Conservation (phyloP, 2,888 invertebrate genomes). For the Zaprionus lineosus region DNA sequence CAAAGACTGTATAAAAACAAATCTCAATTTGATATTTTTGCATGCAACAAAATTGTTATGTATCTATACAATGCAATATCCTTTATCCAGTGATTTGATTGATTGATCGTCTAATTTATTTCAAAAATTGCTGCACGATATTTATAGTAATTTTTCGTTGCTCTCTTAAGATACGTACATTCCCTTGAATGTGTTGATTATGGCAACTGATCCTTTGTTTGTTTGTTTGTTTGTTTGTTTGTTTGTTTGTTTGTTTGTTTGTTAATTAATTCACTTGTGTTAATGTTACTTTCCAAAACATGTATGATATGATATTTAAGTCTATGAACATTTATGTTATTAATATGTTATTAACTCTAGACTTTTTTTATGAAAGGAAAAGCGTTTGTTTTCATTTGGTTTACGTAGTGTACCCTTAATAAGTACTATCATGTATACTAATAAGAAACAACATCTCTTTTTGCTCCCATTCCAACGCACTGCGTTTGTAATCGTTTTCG, state of each 20-base stretch:
- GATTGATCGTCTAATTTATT: too few species aligned
- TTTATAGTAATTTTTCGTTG: too few species aligned
- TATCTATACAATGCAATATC: slow-evolving; percentile 3
- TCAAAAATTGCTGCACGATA: slow-evolving; percentile 63
- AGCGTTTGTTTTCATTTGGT: slow-evolving; percentile 6
- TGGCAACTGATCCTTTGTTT: too few species aligned
- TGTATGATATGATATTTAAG: too few species aligned
- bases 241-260: too few species aligned
- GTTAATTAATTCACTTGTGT: too few species aligned
- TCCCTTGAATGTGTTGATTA: too few species aligned
- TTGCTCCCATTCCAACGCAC: slow-evolving; percentile 48
- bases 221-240: too few species aligned
- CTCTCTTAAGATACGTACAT: too few species aligned
- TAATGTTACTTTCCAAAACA: too few species aligned
- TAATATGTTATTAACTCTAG: too few species aligned
- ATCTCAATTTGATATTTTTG: slow-evolving; percentile 27
- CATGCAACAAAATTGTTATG: slow-evolving; percentile 40
- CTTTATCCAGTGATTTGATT: background rate
- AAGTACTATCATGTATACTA: slow-evolving; percentile 58
- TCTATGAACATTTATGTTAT: too few species aligned
- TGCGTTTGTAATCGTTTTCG: slow-evolving; percentile 20
- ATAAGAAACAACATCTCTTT: slow-evolving; percentile 68
- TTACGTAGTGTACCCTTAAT: slow-evolving; percentile 18
- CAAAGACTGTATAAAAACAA: slow-evolving; percentile 15
- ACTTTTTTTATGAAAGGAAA: background rate